phyloP scores from a whole-genome alignment of 2,797 vertebrate genomes.

The Microctenopoma steveboyesi region DNA sequence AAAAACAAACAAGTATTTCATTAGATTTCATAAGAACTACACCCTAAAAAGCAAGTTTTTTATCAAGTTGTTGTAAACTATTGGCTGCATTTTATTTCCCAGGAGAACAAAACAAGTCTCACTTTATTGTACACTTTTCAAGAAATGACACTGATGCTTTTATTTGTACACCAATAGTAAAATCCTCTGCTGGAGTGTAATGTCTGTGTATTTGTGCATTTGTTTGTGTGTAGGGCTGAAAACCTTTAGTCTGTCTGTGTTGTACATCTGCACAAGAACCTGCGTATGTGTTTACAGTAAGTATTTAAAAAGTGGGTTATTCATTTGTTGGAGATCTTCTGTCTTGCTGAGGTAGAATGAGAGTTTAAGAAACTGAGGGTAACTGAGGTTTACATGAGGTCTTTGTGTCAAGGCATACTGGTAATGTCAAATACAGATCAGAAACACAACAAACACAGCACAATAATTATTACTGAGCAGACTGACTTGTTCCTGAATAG shows the following conservation, averaged over 20 bases:
- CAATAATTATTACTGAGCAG: slow-evolving; percentile 79
- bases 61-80: slow-evolving; percentile 77
- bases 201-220: slow-evolving; percentile 39
- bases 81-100: slow-evolving; percentile 67
- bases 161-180: slow-evolving; percentile 45
- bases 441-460: slow-evolving; percentile 79
- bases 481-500: slow-evolving; percentile 81
- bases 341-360: slow-evolving; percentile 82
- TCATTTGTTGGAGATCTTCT: slow-evolving; percentile 51
- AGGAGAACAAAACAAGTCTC: slow-evolving; percentile 62
- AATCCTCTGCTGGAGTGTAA: slow-evolving; percentile 61
- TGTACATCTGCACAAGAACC: slow-evolving; percentile 34
- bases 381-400: slow-evolving; percentile 81
- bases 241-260: slow-evolving; percentile 44
- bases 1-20: slow-evolving; percentile 52
- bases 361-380: slow-evolving; percentile 72
- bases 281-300: slow-evolving; percentile 29
- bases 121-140: slow-evolving; percentile 56
- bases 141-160: slow-evolving; percentile 47
- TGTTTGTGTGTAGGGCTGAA: slow-evolving; percentile 48
- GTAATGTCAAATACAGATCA: slow-evolving; percentile 79
- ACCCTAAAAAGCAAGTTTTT: slow-evolving; percentile 71
- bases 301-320: slow-evolving; percentile 50
- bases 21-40: slow-evolving; percentile 61
- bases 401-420: slow-evolving; percentile 78